Percentiles rank a stretch among this genome's conserved stretches.
Evolutionary conservation across 2,113 vertebrate species (phyloP).

Genomic region (Cervus canadensis): DNA sequence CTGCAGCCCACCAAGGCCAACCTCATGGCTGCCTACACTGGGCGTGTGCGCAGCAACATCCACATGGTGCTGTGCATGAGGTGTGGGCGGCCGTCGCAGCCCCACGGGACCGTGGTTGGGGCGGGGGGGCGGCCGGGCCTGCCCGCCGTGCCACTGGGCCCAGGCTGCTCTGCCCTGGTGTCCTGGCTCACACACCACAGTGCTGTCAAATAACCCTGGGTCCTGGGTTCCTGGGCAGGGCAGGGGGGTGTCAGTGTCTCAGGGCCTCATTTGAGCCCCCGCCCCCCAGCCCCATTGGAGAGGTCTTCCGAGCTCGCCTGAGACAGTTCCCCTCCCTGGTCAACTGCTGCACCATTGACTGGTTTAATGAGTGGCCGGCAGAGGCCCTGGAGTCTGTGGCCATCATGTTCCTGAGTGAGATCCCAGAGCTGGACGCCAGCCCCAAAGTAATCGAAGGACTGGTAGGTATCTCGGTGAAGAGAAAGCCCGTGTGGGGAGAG

Average conservation of each 20-base stretch:
- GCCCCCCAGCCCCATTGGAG: constrained; percentile 87
- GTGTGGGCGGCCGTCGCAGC: constrained; percentile 62
- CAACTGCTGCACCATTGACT: constrained; percentile 95
- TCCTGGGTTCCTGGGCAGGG: neutral
- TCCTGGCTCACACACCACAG: neutral
- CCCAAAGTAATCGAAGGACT: constrained; percentile 76
- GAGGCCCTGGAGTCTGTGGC: constrained; percentile 92
- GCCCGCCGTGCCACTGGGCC: neutral
- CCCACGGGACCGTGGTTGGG: neutral
- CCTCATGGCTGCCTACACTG: constrained; percentile 88
- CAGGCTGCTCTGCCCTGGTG: neutral
- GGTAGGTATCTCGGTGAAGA: constrained; percentile 79
- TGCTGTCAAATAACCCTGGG: neutral
- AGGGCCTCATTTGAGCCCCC: neutral
- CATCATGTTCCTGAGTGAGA: constrained; percentile 83
- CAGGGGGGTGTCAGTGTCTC: neutral
- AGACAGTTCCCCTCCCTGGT: constrained; percentile 94
- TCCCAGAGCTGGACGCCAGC: constrained; percentile 83
- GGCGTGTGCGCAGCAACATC: constrained; percentile 88
- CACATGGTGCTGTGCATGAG: constrained; percentile 95
- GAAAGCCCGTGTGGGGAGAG: neutral
- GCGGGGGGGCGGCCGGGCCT: neutral
- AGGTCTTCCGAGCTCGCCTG: constrained; percentile 89
- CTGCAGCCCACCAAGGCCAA: constrained; percentile 92
- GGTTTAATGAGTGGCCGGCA: constrained; percentile 93